phyloP scores from a whole-genome alignment of 2,113 vertebrate species.

The Falcunculus frontatus region DNA sequence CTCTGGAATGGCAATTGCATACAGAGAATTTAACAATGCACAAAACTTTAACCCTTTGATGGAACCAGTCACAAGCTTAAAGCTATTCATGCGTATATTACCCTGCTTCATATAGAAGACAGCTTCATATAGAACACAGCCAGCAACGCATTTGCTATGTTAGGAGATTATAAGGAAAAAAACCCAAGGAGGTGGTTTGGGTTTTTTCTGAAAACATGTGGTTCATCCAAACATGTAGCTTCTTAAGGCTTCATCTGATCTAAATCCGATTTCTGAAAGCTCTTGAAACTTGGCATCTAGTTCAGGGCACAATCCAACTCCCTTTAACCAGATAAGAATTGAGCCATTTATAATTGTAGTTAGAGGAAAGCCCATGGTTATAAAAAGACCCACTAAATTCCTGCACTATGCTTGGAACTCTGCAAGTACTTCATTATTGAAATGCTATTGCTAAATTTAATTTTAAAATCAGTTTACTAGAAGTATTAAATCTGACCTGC shows the following conservation, averaged over 20 bases:
- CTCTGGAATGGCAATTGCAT: background rate
- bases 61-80: background rate
- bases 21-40: conserved; percentile 17
- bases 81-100: background rate
- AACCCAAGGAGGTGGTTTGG: background rate
- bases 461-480: background rate
- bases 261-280: conserved; percentile 19
- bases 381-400: background rate
- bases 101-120: background rate
- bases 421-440: background rate
- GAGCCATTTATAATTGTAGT: background rate
- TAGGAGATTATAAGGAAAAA: background rate
- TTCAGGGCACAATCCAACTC: background rate
- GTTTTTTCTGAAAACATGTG: background rate
- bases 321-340: background rate
- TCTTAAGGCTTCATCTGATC: background rate
- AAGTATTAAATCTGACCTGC: background rate
- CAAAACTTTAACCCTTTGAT: conserved; percentile 41
- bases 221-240: background rate
- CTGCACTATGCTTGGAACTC: background rate
- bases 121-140: background rate
- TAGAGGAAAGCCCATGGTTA: background rate
- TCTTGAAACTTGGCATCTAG: background rate
- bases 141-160: background rate
- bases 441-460: background rate